Base-by-base conservation (phyloP, 2,113 vertebrate species). In the Embiotoca jacksoni region DNA sequence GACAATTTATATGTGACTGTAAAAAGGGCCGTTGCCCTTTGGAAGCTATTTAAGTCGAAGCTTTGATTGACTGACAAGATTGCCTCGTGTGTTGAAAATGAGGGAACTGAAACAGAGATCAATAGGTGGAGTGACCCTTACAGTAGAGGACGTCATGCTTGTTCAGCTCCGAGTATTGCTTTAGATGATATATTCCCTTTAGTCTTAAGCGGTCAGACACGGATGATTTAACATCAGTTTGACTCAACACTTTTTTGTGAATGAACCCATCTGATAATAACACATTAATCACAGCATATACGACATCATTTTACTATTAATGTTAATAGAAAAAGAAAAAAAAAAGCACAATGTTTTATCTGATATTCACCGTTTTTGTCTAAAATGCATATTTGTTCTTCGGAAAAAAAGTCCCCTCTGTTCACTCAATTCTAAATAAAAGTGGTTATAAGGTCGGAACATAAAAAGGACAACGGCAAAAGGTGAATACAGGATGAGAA, bases 81-180 rank as follows among this genome's bases (percentile, higher is more conserved):
- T n/a, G 53, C 53, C 30, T 23, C 4, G 15, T 32, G 32, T 44
- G 63, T 58, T 81, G 37, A 54, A 69, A 78, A 73, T 9, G 14
- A 9, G 5, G 23, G 14, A 41, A 61, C 32, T 60, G 11, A 75
- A 72, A 62, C 5, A 57, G 23, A 13, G 9, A 85, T 75, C 57
- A 44, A 81, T 83, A 23, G 8, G 49, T 8, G 60, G 35, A 13
- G 5, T 61, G 61, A 68, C 73, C 59, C 44, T 41, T n/a, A 46
- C 14, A 57, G 31, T 32, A 32, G 63, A 50, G 56, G 56, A 72
- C 32, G 66, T 15, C 1, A 2, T 32, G 32, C 23, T 66, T 52
- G 54, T 44, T 62, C 35, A 50, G 36, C 37, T 23, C 8, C 5
- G 33, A 3, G 8, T 11, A 55, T 30, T 36, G 37, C 58, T 70